These are phyloP conservation scores for Anabacerthia variegaticeps DNA, from an alignment of 2,797 vertebrate genomes.

Conservation along the genomic window DNA sequence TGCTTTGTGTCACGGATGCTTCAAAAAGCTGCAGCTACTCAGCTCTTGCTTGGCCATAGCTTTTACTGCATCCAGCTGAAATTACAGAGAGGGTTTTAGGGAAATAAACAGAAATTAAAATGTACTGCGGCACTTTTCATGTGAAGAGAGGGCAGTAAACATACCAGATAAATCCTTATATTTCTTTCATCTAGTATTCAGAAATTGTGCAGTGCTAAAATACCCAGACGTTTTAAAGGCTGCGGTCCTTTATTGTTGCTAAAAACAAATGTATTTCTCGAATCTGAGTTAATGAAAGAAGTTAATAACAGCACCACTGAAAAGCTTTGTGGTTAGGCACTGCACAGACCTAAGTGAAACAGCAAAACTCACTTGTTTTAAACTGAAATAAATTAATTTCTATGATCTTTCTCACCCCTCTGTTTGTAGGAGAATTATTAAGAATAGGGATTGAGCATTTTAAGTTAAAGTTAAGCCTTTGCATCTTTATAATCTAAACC, in stretches of 20 bases:
- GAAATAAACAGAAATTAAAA: constrained; percentile 73
- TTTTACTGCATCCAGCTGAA: constrained; percentile 65
- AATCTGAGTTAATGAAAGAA: constrained; percentile 76
- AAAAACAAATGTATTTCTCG: constrained; percentile 70
- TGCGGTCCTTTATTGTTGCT: constrained; percentile 70
- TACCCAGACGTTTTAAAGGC: constrained; percentile 75
- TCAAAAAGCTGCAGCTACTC: constrained; percentile 44
- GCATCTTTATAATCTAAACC: constrained; percentile 9
- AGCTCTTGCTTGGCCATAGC: constrained; percentile 29
- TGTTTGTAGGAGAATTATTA: constrained; percentile 40
- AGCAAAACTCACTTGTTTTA: constrained; percentile 32
- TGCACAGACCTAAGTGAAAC: not conserved
- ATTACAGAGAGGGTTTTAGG: constrained; percentile 66
- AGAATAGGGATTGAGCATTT: constrained; percentile 9
- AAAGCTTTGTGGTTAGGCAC: constrained; percentile 59
- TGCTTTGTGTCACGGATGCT: constrained; percentile 18
- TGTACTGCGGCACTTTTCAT: constrained; percentile 43
- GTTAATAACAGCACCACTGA: constrained; percentile 61
- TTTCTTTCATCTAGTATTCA: constrained; percentile 66
- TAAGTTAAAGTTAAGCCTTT: constrained; percentile 25
- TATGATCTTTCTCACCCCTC: constrained; percentile 8
- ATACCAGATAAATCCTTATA: constrained; percentile 65
- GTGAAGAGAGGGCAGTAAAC: constrained; percentile 67
- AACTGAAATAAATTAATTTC: constrained; percentile 39
- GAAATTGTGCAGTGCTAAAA: constrained; percentile 71